Conservation (phyloP, 2,888 invertebrate species). For the Eucriotettix oculatus region DNA sequence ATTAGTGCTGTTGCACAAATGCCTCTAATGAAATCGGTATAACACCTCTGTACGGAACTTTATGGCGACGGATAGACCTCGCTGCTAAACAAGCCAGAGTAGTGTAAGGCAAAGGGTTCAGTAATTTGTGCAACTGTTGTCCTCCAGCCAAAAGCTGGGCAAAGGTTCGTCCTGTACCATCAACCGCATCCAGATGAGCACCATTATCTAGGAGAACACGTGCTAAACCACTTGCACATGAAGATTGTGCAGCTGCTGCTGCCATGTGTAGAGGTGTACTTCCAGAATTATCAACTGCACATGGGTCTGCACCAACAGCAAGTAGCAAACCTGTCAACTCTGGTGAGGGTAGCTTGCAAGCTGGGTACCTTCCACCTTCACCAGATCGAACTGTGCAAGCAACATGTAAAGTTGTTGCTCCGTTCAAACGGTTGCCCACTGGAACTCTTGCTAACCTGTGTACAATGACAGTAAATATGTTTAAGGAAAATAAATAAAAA, state of each 20-base stretch:
- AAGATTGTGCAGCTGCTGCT: conserved; percentile 40
- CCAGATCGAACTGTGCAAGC: conserved; percentile 67
- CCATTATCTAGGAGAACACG: conserved; percentile 59
- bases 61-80: conserved; percentile 39
- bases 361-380: conserved; percentile 42
- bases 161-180: conserved; percentile 60
- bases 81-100: conserved; percentile 77
- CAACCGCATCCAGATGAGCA: conserved; percentile 70
- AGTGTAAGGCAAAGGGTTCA: conserved; percentile 62
- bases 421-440: conserved; percentile 32
- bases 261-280: conserved; percentile 80
- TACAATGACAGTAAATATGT: no score
- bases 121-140: conserved; percentile 44
- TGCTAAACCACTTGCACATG: conserved; percentile 54
- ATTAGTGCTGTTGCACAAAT: conserved; percentile 27
- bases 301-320: conserved; percentile 67
- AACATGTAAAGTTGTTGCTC: conserved; percentile 60
- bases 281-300: conserved; percentile 61
- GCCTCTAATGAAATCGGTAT: conserved; percentile 27
- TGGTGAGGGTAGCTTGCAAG: conserved; percentile 51
- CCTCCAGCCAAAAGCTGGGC: conserved; percentile 37
- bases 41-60: conserved; percentile 24
- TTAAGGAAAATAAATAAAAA: no score
- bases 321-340: conserved; percentile 57
- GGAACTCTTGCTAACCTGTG: not conserved